These are phyloP conservation scores for Sterna hirundo DNA, from an alignment of 2,113 vertebrate species.

Conservation along the genomic window DNA sequence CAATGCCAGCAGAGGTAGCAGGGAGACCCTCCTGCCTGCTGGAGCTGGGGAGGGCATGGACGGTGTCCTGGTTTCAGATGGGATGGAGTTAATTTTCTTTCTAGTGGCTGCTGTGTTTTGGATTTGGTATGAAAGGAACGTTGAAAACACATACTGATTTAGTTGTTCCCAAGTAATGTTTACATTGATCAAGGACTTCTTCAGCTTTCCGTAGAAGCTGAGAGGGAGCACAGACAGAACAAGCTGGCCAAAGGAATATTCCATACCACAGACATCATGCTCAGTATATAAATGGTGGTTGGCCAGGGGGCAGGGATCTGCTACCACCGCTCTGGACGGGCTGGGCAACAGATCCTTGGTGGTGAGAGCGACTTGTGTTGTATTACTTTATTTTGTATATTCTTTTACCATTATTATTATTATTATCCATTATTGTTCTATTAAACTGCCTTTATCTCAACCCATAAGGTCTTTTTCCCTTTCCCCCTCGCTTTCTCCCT, in stretches of 20 bases:
- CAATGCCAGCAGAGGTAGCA: background rate
- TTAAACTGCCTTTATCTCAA: background rate
- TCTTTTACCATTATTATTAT: background rate
- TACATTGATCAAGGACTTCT: background rate
- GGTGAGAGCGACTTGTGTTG: background rate
- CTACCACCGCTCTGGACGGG: background rate
- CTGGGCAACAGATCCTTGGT: background rate
- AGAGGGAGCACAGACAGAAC: background rate
- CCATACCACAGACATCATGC: background rate
- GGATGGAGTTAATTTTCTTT: background rate
- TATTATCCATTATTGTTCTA: background rate
- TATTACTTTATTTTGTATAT: background rate
- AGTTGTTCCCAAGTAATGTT: background rate
- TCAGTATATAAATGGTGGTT: background rate
- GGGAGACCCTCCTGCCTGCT: background rate
- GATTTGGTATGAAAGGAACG: background rate
- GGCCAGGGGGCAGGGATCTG: background rate
- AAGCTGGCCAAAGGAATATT: background rate
- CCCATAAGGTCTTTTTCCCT: background rate
- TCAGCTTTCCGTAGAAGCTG: background rate
- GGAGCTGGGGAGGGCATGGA: background rate
- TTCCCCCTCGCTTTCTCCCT: background rate
- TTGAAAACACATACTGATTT: background rate
- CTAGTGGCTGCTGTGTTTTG: background rate
- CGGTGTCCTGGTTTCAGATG: background rate